Evolutionary conservation across 2,888 invertebrate genomes (phyloP).

Genomic region (Ramazzottius varieornatus): DNA sequence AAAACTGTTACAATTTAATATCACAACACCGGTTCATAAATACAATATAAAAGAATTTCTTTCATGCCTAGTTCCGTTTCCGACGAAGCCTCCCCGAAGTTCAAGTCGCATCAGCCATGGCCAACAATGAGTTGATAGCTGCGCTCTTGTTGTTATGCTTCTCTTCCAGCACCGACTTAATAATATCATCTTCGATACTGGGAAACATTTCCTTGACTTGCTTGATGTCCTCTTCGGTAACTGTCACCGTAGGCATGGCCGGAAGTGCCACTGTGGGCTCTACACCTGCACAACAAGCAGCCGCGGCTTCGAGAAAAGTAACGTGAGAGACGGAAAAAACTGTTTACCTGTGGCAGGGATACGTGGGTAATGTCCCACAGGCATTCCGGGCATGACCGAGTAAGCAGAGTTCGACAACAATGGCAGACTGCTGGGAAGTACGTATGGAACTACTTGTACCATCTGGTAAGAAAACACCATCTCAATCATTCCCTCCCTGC

Average conservation of each 20-base stretch:
- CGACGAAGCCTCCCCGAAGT: no score
- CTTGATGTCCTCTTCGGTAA: not conserved
- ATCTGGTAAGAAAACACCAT: not conserved
- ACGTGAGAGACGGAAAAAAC: no score
- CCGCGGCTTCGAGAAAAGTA: no score
- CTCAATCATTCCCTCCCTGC: conserved; percentile 1
- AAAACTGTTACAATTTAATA: no score
- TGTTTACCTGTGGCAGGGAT: not conserved
- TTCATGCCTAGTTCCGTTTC: no score
- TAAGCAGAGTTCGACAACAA: not conserved
- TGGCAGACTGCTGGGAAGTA: not conserved
- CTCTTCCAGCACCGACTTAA: not conserved
- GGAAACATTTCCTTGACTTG: not conserved
- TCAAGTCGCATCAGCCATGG: not conserved
- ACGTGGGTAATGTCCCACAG: no score
- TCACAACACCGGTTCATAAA: no score
- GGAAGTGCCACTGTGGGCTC: not conserved
- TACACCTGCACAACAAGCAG: no score
- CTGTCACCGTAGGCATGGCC: not conserved
- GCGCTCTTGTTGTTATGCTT: not conserved
- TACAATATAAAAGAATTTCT: no score
- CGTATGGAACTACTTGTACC: not conserved
- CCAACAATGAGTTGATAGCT: not conserved
- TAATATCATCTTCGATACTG: not conserved
- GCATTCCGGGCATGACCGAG: not conserved